Evolutionary conservation across 2,113 vertebrate species (phyloP).

Genomic region (Lagopus leucura): DNA sequence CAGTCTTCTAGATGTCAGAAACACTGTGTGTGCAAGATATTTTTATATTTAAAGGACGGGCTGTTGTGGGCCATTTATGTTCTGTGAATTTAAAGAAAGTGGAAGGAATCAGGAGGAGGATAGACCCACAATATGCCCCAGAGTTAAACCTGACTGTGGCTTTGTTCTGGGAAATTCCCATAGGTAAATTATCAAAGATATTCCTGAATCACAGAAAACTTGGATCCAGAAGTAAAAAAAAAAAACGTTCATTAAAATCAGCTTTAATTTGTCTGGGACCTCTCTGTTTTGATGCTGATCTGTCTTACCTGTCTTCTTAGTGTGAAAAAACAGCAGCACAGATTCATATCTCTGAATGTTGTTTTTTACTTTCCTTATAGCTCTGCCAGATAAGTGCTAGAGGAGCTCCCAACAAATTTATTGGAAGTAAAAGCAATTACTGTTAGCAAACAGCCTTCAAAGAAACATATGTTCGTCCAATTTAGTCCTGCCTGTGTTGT

Average conservation of each 20-base stretch:
- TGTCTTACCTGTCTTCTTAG: neutral
- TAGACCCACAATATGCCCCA: neutral
- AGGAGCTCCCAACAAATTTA: neutral
- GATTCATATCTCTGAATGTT: neutral
- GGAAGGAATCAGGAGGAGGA: neutral
- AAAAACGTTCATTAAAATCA: neutral
- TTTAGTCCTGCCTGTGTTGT: neutral
- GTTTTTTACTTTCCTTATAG: neutral
- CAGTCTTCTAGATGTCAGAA: neutral
- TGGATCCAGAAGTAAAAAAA: neutral
- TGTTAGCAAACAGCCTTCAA: constrained; percentile 36
- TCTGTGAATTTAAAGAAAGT: neutral
- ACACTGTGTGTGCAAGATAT: neutral
- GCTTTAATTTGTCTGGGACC: neutral
- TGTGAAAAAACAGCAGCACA: neutral
- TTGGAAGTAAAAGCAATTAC: constrained; percentile 1
- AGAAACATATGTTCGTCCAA: neutral
- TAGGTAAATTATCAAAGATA: neutral
- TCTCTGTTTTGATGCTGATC: neutral
- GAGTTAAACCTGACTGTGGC: neutral
- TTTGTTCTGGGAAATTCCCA: neutral
- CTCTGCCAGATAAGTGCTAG: neutral
- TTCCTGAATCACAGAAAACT: neutral
- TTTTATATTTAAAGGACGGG: neutral
- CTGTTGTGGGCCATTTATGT: neutral